These are phyloP conservation scores for Hipposideros armiger DNA, from an alignment of 2,113 vertebrate genomes.

Conservation along the genomic window DNA sequence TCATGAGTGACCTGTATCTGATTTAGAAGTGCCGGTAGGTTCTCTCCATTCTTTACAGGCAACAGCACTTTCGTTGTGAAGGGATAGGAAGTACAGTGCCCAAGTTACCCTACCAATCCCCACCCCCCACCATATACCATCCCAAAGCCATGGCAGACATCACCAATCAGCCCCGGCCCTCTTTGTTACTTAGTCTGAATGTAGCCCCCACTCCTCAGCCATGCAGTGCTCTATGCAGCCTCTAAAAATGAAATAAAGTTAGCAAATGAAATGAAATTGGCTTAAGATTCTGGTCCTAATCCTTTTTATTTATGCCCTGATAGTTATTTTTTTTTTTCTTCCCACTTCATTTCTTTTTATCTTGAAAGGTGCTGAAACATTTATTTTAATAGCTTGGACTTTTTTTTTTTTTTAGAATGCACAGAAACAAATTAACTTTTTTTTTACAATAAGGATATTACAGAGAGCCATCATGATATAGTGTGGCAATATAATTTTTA, in stretches of 20 bases:
- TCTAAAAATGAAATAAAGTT: background rate
- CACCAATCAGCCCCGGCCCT: background rate
- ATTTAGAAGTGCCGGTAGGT: background rate
- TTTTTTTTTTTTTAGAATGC: background rate
- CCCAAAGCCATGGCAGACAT: background rate
- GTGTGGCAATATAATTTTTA: background rate
- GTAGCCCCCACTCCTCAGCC: background rate
- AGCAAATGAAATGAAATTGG: background rate
- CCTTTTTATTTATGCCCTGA: background rate
- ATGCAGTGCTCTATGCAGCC: background rate
- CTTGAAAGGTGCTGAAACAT: background rate
- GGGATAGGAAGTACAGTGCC: background rate
- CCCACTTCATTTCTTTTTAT: background rate
- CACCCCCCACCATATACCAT: background rate
- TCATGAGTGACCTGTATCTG: background rate
- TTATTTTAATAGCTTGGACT: background rate
- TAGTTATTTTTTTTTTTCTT: slow-evolving; percentile 28
- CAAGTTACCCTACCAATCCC: background rate
- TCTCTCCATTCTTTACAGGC: background rate
- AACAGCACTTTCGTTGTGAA: background rate
- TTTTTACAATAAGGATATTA: background rate
- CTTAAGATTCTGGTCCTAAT: background rate
- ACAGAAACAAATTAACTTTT: background rate
- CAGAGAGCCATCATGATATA: background rate
- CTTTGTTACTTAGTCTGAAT: background rate